Conservation (phyloP, 2,113 vertebrate species). For the Tragelaphus imberbis region DNA sequence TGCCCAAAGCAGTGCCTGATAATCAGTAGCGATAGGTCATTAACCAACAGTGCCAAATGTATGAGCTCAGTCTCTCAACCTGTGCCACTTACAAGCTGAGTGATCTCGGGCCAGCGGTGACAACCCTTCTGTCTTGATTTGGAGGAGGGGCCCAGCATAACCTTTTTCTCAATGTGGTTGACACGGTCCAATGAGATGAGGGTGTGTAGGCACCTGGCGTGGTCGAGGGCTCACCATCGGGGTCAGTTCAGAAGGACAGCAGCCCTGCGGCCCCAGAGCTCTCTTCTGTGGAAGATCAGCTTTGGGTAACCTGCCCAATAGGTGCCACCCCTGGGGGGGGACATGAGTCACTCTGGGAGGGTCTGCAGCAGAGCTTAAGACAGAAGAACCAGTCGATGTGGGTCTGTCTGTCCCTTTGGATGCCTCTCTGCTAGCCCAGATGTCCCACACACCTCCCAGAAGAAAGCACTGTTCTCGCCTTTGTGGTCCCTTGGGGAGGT, state of each 20-base stretch:
- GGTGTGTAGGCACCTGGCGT: accelerated
- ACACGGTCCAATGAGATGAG: not conserved
- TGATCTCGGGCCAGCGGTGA: too few species aligned
- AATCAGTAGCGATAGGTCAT: not conserved
- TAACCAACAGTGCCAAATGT: too few species aligned
- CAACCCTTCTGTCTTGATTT: slow-evolving; percentile 10
- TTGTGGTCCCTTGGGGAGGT: not conserved
- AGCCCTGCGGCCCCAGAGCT: not conserved
- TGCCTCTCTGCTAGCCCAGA: accelerated
- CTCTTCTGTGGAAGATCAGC: not conserved
- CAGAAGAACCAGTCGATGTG: not conserved
- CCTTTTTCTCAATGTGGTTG: accelerated
- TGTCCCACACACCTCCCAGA: not conserved
- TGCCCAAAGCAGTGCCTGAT: not conserved
- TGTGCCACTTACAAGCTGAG: not conserved
- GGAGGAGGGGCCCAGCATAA: not conserved
- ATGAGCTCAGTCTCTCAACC: not conserved
- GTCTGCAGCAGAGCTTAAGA: not conserved
- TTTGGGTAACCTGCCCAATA: not conserved
- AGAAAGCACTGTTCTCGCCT: not conserved
- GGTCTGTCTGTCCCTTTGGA: not conserved
- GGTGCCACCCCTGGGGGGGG: not conserved
- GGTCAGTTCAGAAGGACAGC: not conserved
- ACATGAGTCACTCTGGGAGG: not conserved
- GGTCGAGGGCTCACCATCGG: accelerated